Percentiles rank a stretch among this genome's conserved stretches.
Evolutionary conservation across 2,888 invertebrate species (phyloP).

Genomic region (Encarsia formosa): DNA sequence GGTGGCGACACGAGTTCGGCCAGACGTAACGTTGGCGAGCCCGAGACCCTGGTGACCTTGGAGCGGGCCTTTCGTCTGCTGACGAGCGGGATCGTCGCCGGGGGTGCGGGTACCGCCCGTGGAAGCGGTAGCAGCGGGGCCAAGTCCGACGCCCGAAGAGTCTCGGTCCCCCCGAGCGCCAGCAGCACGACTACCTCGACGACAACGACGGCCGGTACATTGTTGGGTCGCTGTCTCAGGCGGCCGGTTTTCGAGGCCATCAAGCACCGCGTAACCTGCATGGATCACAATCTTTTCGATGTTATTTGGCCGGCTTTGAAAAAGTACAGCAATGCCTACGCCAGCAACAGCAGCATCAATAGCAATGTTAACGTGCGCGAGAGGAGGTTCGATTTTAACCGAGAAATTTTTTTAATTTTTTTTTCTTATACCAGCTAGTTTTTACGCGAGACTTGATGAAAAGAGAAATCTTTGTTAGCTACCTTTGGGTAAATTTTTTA

Average conservation of each 20-base stretch:
- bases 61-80: conserved; percentile 73
- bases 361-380: conserved; percentile 22
- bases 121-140: conserved; percentile 53
- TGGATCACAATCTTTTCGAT: conserved; percentile 84
- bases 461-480: not conserved
- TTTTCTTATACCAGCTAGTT: too few species aligned
- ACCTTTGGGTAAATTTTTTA: too few species aligned
- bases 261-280: conserved; percentile 71
- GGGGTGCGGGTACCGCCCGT: conserved; percentile 65
- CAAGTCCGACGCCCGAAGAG: conserved; percentile 43
- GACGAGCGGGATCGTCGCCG: conserved; percentile 55
- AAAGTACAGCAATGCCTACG: conserved; percentile 60
- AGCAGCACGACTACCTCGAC: conserved; percentile 54
- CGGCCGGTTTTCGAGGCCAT: conserved; percentile 69
- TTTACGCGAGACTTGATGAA: not conserved
- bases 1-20: conserved; percentile 69
- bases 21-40: conserved; percentile 66
- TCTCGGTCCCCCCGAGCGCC: conserved; percentile 59
- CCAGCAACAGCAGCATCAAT: conserved; percentile 38
- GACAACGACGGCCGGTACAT: conserved; percentile 57
- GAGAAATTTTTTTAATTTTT: not conserved
- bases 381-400: conserved; percentile 22
- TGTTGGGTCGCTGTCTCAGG: conserved; percentile 72
- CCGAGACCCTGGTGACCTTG: conserved; percentile 67
- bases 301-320: conserved; percentile 86